phyloP scores from a whole-genome alignment of 2,888 invertebrate genomes.

The Phortica magna region DNA sequence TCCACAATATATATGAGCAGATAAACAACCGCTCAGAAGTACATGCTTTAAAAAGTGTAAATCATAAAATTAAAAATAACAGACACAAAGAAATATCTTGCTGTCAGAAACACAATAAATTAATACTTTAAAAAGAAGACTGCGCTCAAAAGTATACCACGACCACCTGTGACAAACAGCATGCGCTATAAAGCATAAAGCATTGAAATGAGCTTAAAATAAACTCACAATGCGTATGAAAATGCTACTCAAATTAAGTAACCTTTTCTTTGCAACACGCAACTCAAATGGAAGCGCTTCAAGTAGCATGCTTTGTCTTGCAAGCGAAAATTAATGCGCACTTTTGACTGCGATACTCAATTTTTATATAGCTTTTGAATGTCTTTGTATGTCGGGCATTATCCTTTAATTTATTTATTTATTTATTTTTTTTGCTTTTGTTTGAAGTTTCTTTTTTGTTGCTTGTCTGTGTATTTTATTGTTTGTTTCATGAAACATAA shows the following conservation, averaged over 20 bases:
- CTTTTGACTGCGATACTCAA: background rate
- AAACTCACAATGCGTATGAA: background rate
- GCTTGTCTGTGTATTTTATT: background rate
- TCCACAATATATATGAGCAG: too few relatives aligned
- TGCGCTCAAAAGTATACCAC: too few relatives aligned
- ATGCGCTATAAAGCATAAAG: background rate
- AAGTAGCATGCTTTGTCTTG: background rate
- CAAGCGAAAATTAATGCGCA: background rate
- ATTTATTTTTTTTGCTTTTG: too few relatives aligned
- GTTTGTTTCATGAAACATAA: background rate
- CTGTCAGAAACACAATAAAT: too few relatives aligned
- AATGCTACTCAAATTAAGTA: slow-evolving; percentile 2
- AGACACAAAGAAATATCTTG: too few relatives aligned
- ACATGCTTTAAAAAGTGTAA: too few relatives aligned
- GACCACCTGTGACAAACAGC: too few relatives aligned
- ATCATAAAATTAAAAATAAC: too few relatives aligned
- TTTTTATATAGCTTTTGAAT: background rate
- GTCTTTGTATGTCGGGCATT: background rate
- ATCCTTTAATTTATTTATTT: background rate
- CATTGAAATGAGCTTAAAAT: background rate
- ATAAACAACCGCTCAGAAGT: too few relatives aligned
- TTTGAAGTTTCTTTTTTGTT: background rate
- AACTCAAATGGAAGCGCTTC: background rate
- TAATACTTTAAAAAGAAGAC: too few relatives aligned
- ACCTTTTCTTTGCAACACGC: slow-evolving; percentile 4